These are phyloP conservation scores for Acanthopagrus latus DNA, from an alignment of 2,797 vertebrate genomes.

Conservation along the genomic window DNA sequence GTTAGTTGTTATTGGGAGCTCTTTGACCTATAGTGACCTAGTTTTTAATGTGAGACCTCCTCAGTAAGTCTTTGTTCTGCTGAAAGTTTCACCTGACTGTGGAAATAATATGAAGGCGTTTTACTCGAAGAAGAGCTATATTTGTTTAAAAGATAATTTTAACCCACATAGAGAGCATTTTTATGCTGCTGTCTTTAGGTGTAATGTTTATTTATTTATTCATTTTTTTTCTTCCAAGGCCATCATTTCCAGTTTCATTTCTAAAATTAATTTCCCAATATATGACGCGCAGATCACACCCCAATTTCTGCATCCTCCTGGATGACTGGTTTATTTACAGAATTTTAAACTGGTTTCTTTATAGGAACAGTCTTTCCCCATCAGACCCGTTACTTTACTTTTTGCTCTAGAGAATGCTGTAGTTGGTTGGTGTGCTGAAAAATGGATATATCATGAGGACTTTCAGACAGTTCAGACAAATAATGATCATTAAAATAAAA, in stretches of 20 bases:
- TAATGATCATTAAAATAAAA: background rate
- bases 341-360: slow-evolving; percentile 15
- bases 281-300: slow-evolving; percentile 46
- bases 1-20: slow-evolving; percentile 1
- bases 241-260: slow-evolving; percentile 19
- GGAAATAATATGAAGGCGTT: slow-evolving; percentile 14
- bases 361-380: background rate
- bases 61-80: slow-evolving; percentile 1
- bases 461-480: background rate
- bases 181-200: slow-evolving; percentile 18
- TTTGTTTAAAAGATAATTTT: slow-evolving; percentile 50
- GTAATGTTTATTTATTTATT: slow-evolving; percentile 30
- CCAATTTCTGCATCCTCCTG: slow-evolving; percentile 6
- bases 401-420: background rate
- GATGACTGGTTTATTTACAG: slow-evolving; percentile 2
- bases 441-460: background rate
- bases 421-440: slow-evolving; percentile 3
- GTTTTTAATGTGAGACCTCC: slow-evolving; percentile 7
- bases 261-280: slow-evolving; percentile 38
- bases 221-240: background rate
- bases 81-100: slow-evolving; percentile 25
- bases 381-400: slow-evolving; percentile 20
- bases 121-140: slow-evolving; percentile 46
- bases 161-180: slow-evolving; percentile 38
- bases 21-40: background rate